A percentile compares a stretch with the other conserved stretches of the same genome.
Conservation (phyloP, 2,113 vertebrate genomes). For the Poeciliopsis prolifica region DNA sequence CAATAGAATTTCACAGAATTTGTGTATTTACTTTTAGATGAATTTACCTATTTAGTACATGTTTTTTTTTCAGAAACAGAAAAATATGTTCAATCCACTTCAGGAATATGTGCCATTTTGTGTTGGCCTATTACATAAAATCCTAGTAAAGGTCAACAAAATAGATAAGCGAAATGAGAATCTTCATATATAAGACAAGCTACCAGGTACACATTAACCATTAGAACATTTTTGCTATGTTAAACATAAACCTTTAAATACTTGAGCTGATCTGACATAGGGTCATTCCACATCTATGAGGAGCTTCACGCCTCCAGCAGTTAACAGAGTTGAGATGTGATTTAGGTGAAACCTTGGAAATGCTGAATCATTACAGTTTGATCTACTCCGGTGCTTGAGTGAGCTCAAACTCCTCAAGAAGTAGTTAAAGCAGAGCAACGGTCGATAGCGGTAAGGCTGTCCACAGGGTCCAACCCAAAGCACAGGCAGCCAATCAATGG, state of each 20-base stretch:
- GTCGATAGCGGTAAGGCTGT: conserved; percentile 3
- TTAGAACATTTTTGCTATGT: background rate
- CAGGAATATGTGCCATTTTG: too few relatives aligned
- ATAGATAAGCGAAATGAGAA: background rate
- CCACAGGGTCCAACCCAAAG: conserved; percentile 3
- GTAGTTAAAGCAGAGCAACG: background rate
- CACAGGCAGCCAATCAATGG: conserved; percentile 7
- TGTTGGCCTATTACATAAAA: too few relatives aligned
- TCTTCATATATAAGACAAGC: background rate
- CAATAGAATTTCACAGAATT: too few relatives aligned
- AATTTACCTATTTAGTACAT: too few relatives aligned
- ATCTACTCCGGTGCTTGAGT: conserved; percentile 7
- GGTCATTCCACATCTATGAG: background rate
- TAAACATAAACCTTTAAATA: background rate
- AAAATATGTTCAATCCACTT: too few relatives aligned
- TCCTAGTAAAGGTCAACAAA: too few relatives aligned
- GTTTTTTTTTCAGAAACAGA: too few relatives aligned
- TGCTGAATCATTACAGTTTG: conserved; percentile 13
- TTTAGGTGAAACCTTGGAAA: conserved; percentile 16
- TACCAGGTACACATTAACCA: too few relatives aligned
- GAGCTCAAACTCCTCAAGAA: conserved; percentile 5
- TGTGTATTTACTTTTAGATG: too few relatives aligned
- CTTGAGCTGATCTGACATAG: background rate
- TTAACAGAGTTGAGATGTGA: background rate
- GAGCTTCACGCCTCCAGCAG: background rate